phyloP scores from a whole-genome alignment of 2,888 invertebrate species.

The Agriopis marginaria region DNA sequence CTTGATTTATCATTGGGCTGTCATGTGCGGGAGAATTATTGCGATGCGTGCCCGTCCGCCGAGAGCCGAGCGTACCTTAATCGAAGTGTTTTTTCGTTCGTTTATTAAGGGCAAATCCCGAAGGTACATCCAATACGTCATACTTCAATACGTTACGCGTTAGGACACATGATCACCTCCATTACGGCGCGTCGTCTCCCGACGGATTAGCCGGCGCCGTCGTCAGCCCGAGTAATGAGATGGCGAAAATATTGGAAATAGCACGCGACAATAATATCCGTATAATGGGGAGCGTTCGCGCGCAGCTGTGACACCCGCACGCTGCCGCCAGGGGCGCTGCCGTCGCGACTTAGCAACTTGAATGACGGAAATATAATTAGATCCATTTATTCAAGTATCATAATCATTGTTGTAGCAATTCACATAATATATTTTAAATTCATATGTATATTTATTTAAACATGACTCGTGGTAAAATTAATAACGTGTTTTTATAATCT shows the following conservation, averaged over 20 bases:
- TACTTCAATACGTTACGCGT: constrained; percentile 81
- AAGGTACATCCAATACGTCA: constrained; percentile 80
- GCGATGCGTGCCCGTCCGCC: constrained; percentile 63
- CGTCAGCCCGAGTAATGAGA: constrained; percentile 77
- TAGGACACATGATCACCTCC: constrained; percentile 83
- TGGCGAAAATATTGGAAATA: constrained; percentile 83
- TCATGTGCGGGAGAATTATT: constrained; percentile 71
- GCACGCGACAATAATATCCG: constrained; percentile 76
- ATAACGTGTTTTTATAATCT: not conserved
- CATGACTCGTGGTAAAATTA: not conserved
- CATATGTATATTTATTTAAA: not conserved
- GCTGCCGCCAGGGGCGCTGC: constrained; percentile 69
- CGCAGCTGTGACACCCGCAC: constrained; percentile 68
- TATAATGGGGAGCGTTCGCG: constrained; percentile 62
- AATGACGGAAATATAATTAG: not conserved
- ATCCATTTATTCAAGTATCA: not conserved
- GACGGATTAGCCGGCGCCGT: constrained; percentile 77
- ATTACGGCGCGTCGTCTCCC: constrained; percentile 80
- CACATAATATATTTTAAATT: not conserved
- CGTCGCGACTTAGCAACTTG: constrained; percentile 43
- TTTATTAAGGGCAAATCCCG: constrained; percentile 74
- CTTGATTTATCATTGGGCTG: constrained; percentile 81
- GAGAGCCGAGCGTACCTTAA: constrained; percentile 61
- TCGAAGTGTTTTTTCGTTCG: constrained; percentile 65
- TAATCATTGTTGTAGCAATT: not conserved